These are phyloP conservation scores for Steinernema carpocapsae DNA, from an alignment of 2,888 invertebrate genomes.

Conservation along the genomic window DNA sequence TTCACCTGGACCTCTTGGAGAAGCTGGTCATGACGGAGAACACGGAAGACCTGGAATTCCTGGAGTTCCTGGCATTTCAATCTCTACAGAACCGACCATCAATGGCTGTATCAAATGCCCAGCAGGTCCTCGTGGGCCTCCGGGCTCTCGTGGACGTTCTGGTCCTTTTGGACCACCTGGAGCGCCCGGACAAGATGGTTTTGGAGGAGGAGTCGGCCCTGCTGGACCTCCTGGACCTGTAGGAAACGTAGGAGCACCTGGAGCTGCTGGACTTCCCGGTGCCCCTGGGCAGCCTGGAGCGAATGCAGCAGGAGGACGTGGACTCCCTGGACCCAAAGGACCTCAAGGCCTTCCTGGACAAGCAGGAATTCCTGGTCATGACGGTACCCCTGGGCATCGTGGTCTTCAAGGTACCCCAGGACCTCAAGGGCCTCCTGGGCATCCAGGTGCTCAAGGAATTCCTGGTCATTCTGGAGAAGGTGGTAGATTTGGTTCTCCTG, in stretches of 20 bases:
- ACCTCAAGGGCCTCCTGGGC: slow-evolving; percentile 20
- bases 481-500: not conserved
- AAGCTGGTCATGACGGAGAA: slow-evolving; percentile 49
- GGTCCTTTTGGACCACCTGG: slow-evolving; percentile 20
- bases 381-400: slow-evolving; percentile 48
- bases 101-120: slow-evolving; percentile 57
- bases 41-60: slow-evolving; percentile 49
- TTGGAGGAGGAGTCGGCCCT: slow-evolving; percentile 56
- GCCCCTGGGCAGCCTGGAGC: not conserved
- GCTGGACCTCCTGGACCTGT: slow-evolving; percentile 56
- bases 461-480: not conserved
- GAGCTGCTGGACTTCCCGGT: not conserved
- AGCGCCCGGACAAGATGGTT: slow-evolving; percentile 44
- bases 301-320: no score
- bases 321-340: slow-evolving; percentile 58
- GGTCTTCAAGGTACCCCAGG: slow-evolving; percentile 5
- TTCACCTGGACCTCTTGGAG: slow-evolving; percentile 57
- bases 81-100: slow-evolving; percentile 33
- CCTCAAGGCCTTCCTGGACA: slow-evolving; percentile 54
- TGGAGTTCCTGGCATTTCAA: slow-evolving; percentile 40
- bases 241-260: slow-evolving; percentile 44
- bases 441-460: slow-evolving; percentile 2
- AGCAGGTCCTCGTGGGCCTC: slow-evolving; percentile 33
- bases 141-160: slow-evolving; percentile 36
- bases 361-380: slow-evolving; percentile 54